A percentile compares a stretch with the other conserved stretches of the same genome.
These are phyloP conservation scores for Odontesthes bonariensis DNA, from an alignment of 2,113 vertebrate genomes.

Conservation along the genomic window DNA sequence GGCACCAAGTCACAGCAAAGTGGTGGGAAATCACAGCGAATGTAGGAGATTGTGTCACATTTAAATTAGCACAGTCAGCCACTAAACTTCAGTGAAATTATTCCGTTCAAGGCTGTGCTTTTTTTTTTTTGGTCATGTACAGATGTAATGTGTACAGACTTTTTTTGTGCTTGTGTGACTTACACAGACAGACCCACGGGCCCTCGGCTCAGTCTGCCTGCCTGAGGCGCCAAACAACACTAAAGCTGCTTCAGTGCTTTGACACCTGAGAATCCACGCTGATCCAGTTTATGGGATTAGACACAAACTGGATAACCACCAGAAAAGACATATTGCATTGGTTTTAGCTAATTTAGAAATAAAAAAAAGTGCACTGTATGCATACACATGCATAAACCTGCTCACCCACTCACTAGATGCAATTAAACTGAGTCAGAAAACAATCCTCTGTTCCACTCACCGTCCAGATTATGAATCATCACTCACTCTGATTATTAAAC, in stretches of 20 bases:
- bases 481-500: constrained; percentile 46
- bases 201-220: constrained; percentile 10
- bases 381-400: neutral
- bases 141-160: constrained; percentile 23
- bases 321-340: constrained; percentile 25
- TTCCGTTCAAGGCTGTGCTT: constrained; percentile 5
- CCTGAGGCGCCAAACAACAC: constrained; percentile 17
- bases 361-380: neutral
- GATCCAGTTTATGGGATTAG: constrained; percentile 62
- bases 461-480: constrained; percentile 49
- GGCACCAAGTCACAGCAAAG: constrained; percentile 15
- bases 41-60: constrained; percentile 32
- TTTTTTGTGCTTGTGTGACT: neutral
- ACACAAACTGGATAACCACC: constrained; percentile 25
- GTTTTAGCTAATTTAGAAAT: constrained; percentile 30
- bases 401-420: constrained; percentile 9
- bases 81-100: constrained; percentile 2
- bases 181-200: constrained; percentile 11
- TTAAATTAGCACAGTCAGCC: constrained; percentile 29
- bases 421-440: constrained; percentile 26
- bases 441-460: constrained; percentile 2
- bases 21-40: constrained; percentile 20
- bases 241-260: constrained; percentile 17
- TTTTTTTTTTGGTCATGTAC: constrained; percentile 34
- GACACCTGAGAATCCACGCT: constrained; percentile 39